Base-by-base conservation (phyloP, 2,888 invertebrate species). In the Caradrina clavipalpis region DNA sequence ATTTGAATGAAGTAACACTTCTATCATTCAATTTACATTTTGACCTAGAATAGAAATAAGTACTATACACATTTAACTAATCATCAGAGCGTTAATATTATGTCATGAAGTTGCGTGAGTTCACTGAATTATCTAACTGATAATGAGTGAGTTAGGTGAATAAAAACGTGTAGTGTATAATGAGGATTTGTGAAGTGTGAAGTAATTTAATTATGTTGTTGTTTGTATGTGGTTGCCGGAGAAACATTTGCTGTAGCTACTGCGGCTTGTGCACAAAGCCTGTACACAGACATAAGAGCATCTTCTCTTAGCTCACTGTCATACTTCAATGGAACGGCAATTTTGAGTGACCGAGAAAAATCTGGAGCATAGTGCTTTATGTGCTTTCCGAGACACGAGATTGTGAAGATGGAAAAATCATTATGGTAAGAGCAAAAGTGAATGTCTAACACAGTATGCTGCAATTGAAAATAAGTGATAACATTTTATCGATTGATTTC, bases 1-100 rank as follows among this genome's bases (percentile, higher is more conserved):
- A 62, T 68, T 61, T 21, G 15, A 22, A 58, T 56, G 31, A 50
- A 66, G n/a, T 19, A 60, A 61, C 26, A 13, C 15, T 11, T 55
- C 13, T 8, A 21, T 26, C 49, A 7, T 5, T 63, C 66, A 62
- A 73, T 71, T 61, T 80, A 80, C 74, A 58, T 61, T 75, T 56
- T 82, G 87, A 87, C 88, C 88, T 84, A 88, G 79, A 84, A 85
- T 66, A 71, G 17, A 17, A 4, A 17, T 45, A 17, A 59, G 39
- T 22, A 2, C 45, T 56, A 56, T 57, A 69, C 63, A 75, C 67
- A 80, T 76, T 77, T 68, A 51, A 65, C 60, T 62, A 42, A 53
- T 66, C 82, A 67, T 10, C 69, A 54, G 63, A 73, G 81, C 81
- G 80, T 74, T 73, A 75, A 66, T 42, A 73, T 87, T 87, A 87